A percentile compares a stretch with the other conserved stretches of the same genome.
Conservation (phyloP, 2,113 vertebrate genomes). For the Opisthocomus hoazin region DNA sequence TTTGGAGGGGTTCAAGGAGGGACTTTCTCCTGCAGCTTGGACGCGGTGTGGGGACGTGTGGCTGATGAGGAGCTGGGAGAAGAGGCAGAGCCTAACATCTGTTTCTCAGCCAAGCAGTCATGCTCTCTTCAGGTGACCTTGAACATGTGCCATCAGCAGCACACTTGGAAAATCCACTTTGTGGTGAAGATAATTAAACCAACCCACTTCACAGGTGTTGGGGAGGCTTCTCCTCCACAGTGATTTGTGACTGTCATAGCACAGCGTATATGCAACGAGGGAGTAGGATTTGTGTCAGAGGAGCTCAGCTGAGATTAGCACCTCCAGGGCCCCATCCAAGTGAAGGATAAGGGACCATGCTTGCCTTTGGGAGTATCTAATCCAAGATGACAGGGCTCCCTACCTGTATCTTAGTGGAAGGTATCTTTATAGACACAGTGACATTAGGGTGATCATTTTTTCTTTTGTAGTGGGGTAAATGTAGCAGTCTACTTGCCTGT, state of each 20-base stretch:
- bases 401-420: not conserved
- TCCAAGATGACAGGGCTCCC: not conserved
- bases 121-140: not conserved
- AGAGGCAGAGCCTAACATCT: not conserved
- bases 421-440: not conserved
- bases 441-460: not conserved
- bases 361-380: not conserved
- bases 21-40: not conserved
- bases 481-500: not conserved
- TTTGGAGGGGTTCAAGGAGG: not conserved
- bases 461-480: not conserved
- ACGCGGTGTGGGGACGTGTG: not conserved
- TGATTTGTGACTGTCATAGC: conserved; percentile 16
- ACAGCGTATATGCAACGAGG: accelerated
- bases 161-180: not conserved
- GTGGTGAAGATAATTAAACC: not conserved
- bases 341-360: not conserved
- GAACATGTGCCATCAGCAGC: not conserved
- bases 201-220: not conserved
- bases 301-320: not conserved
- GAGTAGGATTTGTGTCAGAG: not conserved
- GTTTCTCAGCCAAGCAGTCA: not conserved
- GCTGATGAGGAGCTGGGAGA: not conserved
- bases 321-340: not conserved
- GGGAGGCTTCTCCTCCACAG: conserved; percentile 1